These are phyloP conservation scores for Coreius guichenoti DNA, from an alignment of 2,797 vertebrate genomes.

Conservation along the genomic window DNA sequence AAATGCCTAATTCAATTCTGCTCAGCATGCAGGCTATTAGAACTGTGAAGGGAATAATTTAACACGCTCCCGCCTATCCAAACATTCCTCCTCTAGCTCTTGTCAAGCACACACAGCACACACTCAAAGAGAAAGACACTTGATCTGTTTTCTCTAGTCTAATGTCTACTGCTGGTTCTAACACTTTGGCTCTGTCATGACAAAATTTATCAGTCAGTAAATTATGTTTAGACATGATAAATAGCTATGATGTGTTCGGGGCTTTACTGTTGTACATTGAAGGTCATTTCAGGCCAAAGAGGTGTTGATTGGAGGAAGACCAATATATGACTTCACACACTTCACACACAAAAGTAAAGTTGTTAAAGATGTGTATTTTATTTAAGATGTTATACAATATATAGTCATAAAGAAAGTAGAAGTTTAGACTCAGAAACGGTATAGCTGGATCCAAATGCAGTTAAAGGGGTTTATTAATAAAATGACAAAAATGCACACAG, in stretches of 20 bases:
- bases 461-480: not conserved
- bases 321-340: not conserved
- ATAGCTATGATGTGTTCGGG: not conserved
- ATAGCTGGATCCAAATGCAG: not conserved
- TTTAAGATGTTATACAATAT: not conserved
- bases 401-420: not conserved
- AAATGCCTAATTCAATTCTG: conserved; percentile 35
- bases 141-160: conserved; percentile 1
- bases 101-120: conserved; percentile 26
- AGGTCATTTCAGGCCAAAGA: not conserved
- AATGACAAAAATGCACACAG: not conserved
- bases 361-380: not conserved
- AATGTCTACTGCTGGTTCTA: not conserved
- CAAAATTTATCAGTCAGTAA: not conserved
- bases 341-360: not conserved
- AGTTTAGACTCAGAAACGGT: not conserved
- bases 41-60: conserved; percentile 22
- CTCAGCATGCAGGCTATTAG: conserved; percentile 28
- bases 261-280: not conserved
- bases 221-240: conserved; percentile 12
- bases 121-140: conserved; percentile 7
- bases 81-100: conserved; percentile 4
- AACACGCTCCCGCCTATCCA: not conserved
- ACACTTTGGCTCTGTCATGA: not conserved
- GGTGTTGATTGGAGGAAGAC: not conserved